Base-by-base conservation (phyloP, 2,888 invertebrate genomes). In the Tricholauxania praeusta region DNA sequence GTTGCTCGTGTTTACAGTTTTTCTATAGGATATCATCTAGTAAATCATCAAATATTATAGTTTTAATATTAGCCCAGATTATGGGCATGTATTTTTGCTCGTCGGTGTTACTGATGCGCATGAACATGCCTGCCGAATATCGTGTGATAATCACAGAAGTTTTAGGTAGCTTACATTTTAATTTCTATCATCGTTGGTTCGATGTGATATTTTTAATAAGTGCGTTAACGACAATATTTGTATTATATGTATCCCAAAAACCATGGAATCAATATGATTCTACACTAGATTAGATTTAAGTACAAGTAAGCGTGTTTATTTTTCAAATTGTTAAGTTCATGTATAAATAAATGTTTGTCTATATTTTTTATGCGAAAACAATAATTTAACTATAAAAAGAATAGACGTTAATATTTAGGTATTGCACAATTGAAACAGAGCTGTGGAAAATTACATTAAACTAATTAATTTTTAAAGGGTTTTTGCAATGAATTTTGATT, bases 51-150 rank as follows among this genome's bases (percentile, higher is more conserved):
- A 99, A 99, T 86, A 94, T 99, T 72, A 98, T 99, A 79, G 99
- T 99, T 4, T 88, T 99, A 67, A 93, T 97, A 77, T 89, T 99
- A 59, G 99, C 99, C 1, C 98, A 99, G 89, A 95, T 99, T 80
- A 99, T 99, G 99, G 99, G 99, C 53, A 99, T 99, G 99, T 99
- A 99, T 86, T 99, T 99, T 88, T 96, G 99, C 70, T 98, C 98
- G 0, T 98, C 97, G 0, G 99, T 99, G 0, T 90, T 99, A 0
- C 88, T 99, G 55, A 97, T 99, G 93, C 89, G 99, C 48, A 99
- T 99, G 99, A 99, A 99, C 86, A 98, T 99, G 97, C 99, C 99
- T 0, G 92, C 95, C 0, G 97, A 99, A 86, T 99, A 99, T 87
- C 91, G 99, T 52, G 93, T 93, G 63, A 99, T 99, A 66, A 91